These are phyloP conservation scores for Cephus runcator DNA, from an alignment of 2,888 invertebrate species.

Conservation along the genomic window DNA sequence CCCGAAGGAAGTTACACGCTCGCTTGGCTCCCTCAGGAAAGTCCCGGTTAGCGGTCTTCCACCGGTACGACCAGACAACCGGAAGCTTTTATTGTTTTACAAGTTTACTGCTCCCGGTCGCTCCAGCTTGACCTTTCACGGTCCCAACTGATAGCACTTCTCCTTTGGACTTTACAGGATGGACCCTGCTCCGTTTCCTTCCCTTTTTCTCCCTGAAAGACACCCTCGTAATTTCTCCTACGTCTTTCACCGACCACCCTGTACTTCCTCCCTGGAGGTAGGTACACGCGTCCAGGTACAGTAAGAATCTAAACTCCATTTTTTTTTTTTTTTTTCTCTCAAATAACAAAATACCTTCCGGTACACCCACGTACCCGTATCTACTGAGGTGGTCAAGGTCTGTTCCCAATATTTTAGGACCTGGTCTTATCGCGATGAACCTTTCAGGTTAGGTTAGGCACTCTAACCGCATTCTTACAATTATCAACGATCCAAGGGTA, in stretches of 20 bases:
- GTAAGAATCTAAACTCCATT: neutral
- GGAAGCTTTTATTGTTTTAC: conserved; percentile 66
- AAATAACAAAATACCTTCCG: neutral
- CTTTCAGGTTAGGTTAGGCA: neutral
- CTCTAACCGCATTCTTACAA: neutral
- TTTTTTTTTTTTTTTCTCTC: neutral
- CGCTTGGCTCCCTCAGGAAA: neutral
- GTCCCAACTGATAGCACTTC: conserved; percentile 2
- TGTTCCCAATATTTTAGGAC: neutral
- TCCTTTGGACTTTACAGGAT: conserved; percentile 4
- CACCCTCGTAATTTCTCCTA: neutral
- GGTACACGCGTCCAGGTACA: neutral
- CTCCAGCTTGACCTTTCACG: conserved; percentile 28
- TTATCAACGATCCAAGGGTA: neutral
- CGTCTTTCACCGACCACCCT: neutral
- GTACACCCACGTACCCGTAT: neutral
- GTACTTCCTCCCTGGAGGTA: neutral
- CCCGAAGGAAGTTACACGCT: neutral
- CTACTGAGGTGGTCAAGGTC: neutral
- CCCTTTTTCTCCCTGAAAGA: conserved; percentile 7
- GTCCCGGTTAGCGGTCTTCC: neutral
- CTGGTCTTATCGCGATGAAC: neutral
- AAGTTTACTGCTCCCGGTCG: conserved; percentile 48
- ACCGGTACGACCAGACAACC: conserved; percentile 32
- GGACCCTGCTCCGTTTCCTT: conserved; percentile 1